Conservation (phyloP, 37 sponge, comb jelly and placozoan genomes). For the Cliona cf. orientalis region DNA sequence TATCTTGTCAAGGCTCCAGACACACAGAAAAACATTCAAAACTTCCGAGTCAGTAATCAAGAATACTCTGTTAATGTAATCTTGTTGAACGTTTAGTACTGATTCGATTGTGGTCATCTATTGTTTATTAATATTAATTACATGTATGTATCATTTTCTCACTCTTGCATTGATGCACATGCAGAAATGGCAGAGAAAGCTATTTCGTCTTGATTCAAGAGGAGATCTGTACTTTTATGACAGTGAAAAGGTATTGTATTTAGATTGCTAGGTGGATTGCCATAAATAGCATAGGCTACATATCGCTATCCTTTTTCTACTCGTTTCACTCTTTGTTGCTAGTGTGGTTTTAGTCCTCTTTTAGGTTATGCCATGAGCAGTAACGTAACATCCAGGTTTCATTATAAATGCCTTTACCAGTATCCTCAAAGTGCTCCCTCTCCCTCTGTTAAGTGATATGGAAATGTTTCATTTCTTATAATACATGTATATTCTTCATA, state of each 20-base stretch:
- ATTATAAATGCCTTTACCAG: too few relatives aligned
- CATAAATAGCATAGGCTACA: too few relatives aligned
- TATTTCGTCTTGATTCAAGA: conserved; percentile 8
- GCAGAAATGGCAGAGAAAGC: conserved; percentile 52
- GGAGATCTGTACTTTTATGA: conserved; percentile 42
- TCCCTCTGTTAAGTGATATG: too few relatives aligned
- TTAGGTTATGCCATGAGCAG: not conserved
- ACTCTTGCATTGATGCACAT: not conserved
- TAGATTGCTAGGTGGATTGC: not conserved
- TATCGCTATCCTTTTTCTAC: too few relatives aligned
- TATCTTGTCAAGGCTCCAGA: conserved; percentile 53
- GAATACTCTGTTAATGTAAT: too few relatives aligned
- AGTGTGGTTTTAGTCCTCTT: not conserved
- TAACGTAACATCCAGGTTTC: too few relatives aligned
- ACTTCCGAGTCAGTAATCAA: conserved; percentile 11
- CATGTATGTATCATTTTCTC: not conserved
- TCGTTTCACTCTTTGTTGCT: not conserved
- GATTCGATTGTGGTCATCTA: too few relatives aligned
- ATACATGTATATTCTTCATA: not conserved
- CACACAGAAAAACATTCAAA: conserved; percentile 2
- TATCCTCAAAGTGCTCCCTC: too few relatives aligned
- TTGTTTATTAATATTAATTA: conserved; percentile 1
- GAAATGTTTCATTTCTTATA: not conserved
- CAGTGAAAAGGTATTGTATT: conserved; percentile 29
- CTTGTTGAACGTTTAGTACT: too few relatives aligned